Evolutionary conservation across 2,888 invertebrate species (phyloP), one percentile per base, ranked within the genome.

Genomic region (Stegophylla sp.): DNA sequence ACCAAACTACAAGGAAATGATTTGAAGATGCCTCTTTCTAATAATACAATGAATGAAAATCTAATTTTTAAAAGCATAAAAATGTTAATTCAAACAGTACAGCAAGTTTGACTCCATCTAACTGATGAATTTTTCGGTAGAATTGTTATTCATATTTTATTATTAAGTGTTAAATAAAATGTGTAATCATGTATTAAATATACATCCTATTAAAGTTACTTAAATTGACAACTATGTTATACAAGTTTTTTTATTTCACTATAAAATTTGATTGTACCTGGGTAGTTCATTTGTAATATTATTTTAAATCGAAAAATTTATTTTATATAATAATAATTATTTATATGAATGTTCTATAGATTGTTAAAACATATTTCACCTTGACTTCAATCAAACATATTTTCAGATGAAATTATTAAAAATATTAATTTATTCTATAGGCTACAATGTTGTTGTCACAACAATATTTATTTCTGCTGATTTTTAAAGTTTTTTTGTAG

Each of bases 41-140:
- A 41, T 63, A 23, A 79, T n/a, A n/a, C n/a, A 41, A 51, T 71
- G 1, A 79, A 61, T 41, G 79, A 79, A 34, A 79, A 71, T 61
- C 0, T 79, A 34, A 43, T 79, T 48, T 63, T 79, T 71, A 79
- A 71, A 71, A 79, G 79, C n/a, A 71, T 79, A 43, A 79, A 71
- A 79, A 79, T 59, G 71, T 26, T 79, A 63, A 41, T 79, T 48
- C 79, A 79, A 41, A 23, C 79, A 13, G 15, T 63, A 10, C 76
- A 76, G 41, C 79, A 34, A 63, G 51, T 26, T 51, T 79, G n/a
- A 79, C 34, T 28, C 17, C 0, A 13, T 15, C 7, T 59, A 26
- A 41, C 13, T 26, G 2, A 61, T 61, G 12, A 45, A 23, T 48
- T 69, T 51, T 73, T 61, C 63, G 63, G 79, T 69, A 69, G 59